Evolutionary conservation across 2,888 invertebrate genomes (phyloP).

Genomic region (Drosophila nr. perissopoda): DNA sequence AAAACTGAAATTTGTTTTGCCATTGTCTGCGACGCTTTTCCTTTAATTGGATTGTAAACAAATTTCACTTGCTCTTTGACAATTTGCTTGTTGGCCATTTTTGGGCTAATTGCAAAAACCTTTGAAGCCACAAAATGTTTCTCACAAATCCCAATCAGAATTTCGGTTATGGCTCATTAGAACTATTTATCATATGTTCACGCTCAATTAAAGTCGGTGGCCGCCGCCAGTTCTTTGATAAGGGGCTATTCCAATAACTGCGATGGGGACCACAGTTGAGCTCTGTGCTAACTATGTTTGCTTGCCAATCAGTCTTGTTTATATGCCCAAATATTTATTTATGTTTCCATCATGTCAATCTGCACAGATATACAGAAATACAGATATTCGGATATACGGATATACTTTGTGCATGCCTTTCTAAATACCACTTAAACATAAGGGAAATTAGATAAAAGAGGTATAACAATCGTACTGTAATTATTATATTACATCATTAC

Average conservation of each 20-base stretch:
- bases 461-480: background rate
- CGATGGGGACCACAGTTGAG: constrained; percentile 10
- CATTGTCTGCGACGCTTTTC: constrained; percentile 57
- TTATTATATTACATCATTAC: background rate
- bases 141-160: constrained; percentile 50
- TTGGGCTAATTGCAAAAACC: constrained; percentile 63
- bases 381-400: background rate
- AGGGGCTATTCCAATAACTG: constrained; percentile 22
- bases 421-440: background rate
- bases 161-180: constrained; percentile 33
- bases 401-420: background rate
- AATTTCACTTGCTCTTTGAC: constrained; percentile 72
- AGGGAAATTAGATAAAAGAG: background rate
- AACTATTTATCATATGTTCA: constrained; percentile 54
- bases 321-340: constrained; percentile 23
- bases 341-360: background rate
- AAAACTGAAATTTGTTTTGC: constrained; percentile 68
- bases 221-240: constrained; percentile 20
- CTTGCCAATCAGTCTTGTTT: constrained; percentile 57
- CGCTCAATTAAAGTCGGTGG: constrained; percentile 53
- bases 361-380: background rate
- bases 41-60: constrained; percentile 80
- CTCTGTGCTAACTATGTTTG: constrained; percentile 42
- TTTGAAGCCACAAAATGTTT: constrained; percentile 39
- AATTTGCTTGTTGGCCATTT: constrained; percentile 63